Percentiles rank a stretch among this genome's conserved stretches.
These are phyloP conservation scores for Sphenodon punctatus DNA, from an alignment of 2,797 vertebrate species.

Conservation along the genomic window DNA sequence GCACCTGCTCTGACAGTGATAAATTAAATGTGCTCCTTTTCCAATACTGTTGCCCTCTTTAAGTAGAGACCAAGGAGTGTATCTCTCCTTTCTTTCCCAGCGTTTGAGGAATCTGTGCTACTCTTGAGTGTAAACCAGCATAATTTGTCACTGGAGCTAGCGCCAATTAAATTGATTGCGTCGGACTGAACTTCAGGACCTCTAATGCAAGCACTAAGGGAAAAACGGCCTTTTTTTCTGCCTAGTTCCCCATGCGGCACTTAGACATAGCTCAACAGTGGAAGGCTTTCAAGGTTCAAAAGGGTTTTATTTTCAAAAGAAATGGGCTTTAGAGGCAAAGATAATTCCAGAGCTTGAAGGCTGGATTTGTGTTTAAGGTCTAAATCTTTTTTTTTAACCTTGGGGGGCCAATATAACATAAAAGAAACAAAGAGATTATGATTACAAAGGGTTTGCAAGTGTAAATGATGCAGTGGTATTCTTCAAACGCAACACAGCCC, in stretches of 20 bases:
- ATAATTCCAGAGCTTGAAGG: conserved; percentile 86
- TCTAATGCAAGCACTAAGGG: conserved; percentile 83
- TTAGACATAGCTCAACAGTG: conserved; percentile 87
- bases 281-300: conserved; percentile 93
- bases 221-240: conserved; percentile 87
- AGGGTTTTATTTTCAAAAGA: conserved; percentile 94
- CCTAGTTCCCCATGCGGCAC: conserved; percentile 89
- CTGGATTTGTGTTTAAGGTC: conserved; percentile 91
- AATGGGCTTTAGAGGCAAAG: conserved; percentile 86
- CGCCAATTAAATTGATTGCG: conserved; percentile 85
- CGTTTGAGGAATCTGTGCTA: conserved; percentile 81
- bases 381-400: conserved; percentile 89
- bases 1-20: conserved; percentile 85
- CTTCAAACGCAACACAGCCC: conserved; percentile 74
- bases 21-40: conserved; percentile 85
- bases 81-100: conserved; percentile 80
- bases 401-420: conserved; percentile 81
- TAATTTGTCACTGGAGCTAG: conserved; percentile 91
- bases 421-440: conserved; percentile 89
- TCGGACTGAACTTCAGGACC: conserved; percentile 83
- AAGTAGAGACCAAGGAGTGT: conserved; percentile 85
- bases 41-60: conserved; percentile 89
- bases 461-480: conserved; percentile 80
- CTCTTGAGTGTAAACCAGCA: conserved; percentile 88
- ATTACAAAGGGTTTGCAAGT: conserved; percentile 85